A percentile compares a stretch with the other conserved stretches of the same genome.
Conservation (phyloP, 2,888 invertebrate species). For the Diarsia brunnea region DNA sequence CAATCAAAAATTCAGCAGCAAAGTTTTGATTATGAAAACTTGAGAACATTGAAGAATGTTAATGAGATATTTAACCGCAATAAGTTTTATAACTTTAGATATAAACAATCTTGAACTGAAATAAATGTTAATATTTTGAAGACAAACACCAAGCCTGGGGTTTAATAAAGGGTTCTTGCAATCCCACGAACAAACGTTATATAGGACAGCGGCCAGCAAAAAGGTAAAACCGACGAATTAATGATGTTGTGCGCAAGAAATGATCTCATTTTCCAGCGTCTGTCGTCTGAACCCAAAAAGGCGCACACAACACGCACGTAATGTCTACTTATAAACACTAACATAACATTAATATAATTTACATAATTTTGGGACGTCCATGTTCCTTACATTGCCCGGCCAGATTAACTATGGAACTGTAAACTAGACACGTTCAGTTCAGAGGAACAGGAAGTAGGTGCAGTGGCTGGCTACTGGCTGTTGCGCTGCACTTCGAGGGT, state of each 20-base stretch:
- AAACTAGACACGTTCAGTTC: neutral
- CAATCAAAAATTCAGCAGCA: conserved; percentile 54
- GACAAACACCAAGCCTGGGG: neutral
- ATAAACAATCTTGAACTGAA: neutral
- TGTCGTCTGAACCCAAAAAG: neutral
- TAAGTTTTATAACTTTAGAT: conserved; percentile 9
- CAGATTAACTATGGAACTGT: neutral
- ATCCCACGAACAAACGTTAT: neutral
- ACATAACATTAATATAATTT: neutral
- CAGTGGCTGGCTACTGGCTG: neutral
- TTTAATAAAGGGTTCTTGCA: conserved; percentile 1
- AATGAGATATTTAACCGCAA: conserved; percentile 40
- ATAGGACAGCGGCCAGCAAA: neutral
- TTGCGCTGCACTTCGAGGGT: neutral
- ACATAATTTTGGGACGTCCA: neutral
- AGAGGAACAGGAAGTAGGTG: neutral
- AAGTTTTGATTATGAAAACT: conserved; percentile 53
- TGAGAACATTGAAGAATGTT: conserved; percentile 47
- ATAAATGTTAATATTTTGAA: neutral
- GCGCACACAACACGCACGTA: too few species aligned
- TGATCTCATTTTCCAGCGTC: neutral
- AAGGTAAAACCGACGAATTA: conserved; percentile 11
- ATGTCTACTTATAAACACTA: neutral
- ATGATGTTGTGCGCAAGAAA: conserved; percentile 13
- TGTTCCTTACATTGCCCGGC: neutral